Conservation (phyloP, 1,140 invertebrate genomes). For the Drosophila kohkoa region DNA sequence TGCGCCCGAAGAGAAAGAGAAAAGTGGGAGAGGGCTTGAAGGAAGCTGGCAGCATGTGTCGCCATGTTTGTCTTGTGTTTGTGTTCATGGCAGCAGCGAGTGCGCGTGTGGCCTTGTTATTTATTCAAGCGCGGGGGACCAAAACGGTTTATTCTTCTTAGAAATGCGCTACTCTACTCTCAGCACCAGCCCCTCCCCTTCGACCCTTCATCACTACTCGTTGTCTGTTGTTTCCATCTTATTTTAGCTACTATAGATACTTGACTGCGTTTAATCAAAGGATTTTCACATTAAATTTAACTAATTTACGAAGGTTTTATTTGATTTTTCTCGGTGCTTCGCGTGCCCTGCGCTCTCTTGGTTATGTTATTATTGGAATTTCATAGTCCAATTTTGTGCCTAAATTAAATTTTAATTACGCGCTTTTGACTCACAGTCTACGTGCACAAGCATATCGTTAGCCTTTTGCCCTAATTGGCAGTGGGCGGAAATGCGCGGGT, state of each 20-base stretch:
- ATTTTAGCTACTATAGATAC: constrained; percentile 34
- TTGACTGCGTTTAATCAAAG: constrained; percentile 73
- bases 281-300: constrained; percentile 72
- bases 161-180: not conserved
- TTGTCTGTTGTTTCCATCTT: not conserved
- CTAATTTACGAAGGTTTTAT: constrained; percentile 67
- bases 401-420: constrained; percentile 80
- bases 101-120: constrained; percentile 50
- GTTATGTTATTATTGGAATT: constrained; percentile 72
- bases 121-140: constrained; percentile 55
- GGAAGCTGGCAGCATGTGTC: constrained; percentile 50
- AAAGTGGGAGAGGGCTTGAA: not conserved
- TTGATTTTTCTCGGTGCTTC: constrained; percentile 40
- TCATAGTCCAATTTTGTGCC: constrained; percentile 73
- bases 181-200: too few species aligned
- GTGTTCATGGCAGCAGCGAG: constrained; percentile 53
- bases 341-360: not conserved
- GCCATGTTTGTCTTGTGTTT: constrained; percentile 69
- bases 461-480: constrained; percentile 62
- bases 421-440: constrained; percentile 30
- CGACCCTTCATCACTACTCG: not conserved
- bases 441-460: constrained; percentile 25
- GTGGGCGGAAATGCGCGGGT: constrained; percentile 4
- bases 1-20: constrained; percentile 1
- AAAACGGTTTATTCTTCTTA: constrained; percentile 12